Conservation (phyloP, 2,113 vertebrate species). For the Canis aureus region DNA sequence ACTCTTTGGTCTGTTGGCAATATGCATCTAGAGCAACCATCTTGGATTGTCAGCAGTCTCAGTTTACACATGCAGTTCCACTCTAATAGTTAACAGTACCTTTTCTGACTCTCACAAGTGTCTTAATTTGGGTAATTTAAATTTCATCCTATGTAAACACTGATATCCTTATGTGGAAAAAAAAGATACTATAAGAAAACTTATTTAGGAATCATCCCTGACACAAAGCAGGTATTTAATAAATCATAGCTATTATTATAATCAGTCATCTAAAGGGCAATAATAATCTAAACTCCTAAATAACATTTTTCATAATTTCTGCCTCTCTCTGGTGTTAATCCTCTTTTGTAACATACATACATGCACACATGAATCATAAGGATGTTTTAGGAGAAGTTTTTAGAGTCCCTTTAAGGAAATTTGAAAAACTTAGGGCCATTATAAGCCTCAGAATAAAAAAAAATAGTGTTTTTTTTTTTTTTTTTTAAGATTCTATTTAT, state of each 20-base stretch:
- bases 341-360: background rate
- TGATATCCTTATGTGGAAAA: background rate
- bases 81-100: background rate
- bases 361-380: background rate
- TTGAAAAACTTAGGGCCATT: background rate
- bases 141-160: background rate
- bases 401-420: background rate
- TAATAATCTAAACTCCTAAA: background rate
- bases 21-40: background rate
- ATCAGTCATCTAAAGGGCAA: background rate
- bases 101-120: background rate
- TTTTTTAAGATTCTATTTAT: too few relatives aligned
- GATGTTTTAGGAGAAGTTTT: background rate
- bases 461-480: background rate
- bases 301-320: slow-evolving; percentile 31
- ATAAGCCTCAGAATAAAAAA: background rate
- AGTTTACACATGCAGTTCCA: background rate
- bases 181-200: slow-evolving; percentile 10
- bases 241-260: slow-evolving; percentile 4
- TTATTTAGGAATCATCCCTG: background rate
- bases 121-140: background rate
- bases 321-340: background rate
- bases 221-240: background rate
- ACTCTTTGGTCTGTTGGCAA: slow-evolving; percentile 1
- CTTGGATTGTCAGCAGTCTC: background rate